Percentiles rank a stretch among this genome's conserved stretches.
Conservation (phyloP, 1,140 invertebrate species). For the Drosophila lowei region DNA sequence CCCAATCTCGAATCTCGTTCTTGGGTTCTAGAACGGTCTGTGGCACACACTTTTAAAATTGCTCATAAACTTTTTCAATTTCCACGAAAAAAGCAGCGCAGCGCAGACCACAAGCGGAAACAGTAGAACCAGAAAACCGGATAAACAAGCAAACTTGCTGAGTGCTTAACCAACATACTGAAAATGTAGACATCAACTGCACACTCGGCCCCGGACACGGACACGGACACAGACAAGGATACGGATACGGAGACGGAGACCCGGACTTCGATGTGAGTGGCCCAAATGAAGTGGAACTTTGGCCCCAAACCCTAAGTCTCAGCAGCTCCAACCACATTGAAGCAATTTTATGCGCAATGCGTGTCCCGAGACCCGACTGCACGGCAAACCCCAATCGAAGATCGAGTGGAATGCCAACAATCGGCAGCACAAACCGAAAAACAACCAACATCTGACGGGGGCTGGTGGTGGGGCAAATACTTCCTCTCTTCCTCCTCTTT, state of each 20-base stretch:
- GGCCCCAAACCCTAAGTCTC: neutral
- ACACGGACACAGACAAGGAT: neutral
- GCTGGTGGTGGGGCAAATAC: neutral
- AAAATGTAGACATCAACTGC: constrained; percentile 59
- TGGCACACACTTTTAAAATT: constrained; percentile 44
- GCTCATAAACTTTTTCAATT: constrained; percentile 75
- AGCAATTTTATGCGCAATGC: constrained; percentile 76
- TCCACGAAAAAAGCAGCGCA: constrained; percentile 20
- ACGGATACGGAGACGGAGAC: neutral
- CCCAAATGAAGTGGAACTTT: constrained; percentile 48
- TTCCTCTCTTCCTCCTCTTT: constrained; percentile 3
- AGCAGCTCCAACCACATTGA: constrained; percentile 49
- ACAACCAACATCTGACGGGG: constrained; percentile 4
- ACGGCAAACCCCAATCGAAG: constrained; percentile 73
- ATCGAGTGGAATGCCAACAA: constrained; percentile 51
- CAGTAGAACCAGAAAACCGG: constrained; percentile 27
- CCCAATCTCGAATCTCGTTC: constrained; percentile 30
- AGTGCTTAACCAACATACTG: constrained; percentile 52
- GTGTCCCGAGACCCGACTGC: constrained; percentile 66
- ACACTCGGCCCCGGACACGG: constrained; percentile 1
- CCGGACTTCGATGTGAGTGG: constrained; percentile 17
- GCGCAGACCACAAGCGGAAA: constrained; percentile 26
- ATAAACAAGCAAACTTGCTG: constrained; percentile 48
- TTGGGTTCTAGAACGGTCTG: neutral
- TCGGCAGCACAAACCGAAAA: constrained; percentile 31